Evolutionary conservation across 2,113 vertebrate species (phyloP).

Genomic region (Cyanocitta stelleri): DNA sequence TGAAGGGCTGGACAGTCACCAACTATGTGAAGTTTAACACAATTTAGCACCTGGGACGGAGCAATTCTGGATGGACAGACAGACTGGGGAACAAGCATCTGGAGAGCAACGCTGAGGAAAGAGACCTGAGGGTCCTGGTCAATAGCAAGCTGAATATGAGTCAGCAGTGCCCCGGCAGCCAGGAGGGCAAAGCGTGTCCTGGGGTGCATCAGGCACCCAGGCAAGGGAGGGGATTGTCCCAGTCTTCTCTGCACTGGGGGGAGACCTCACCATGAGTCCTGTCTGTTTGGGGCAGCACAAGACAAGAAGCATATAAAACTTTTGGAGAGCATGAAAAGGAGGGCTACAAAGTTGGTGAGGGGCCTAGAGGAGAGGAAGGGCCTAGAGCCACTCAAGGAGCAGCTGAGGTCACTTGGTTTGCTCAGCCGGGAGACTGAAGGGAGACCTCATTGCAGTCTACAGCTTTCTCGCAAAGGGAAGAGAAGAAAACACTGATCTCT

Average conservation of each 20-base stretch:
- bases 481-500: neutral
- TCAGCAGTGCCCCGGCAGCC: neutral
- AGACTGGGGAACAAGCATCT: neutral
- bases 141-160: accelerated
- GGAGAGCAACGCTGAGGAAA: neutral
- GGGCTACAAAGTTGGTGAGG: neutral
- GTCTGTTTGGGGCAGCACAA: neutral
- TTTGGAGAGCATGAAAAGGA: neutral
- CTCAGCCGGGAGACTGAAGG: neutral
- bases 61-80: neutral
- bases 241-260: accelerated
- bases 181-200: neutral
- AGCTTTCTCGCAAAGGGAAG: neutral
- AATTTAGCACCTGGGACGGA: neutral
- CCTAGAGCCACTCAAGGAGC: too few relatives aligned
- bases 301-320: neutral
- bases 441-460: neutral
- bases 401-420: neutral
- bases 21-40: neutral
- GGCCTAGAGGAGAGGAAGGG: neutral
- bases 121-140: accelerated
- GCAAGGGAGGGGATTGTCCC: neutral
- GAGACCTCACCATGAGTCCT: accelerated
- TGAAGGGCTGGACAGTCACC: neutral
- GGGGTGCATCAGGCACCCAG: accelerated